Evolutionary conservation across 2,797 vertebrate species (phyloP).

Genomic region (Sebastes vulpes): DNA sequence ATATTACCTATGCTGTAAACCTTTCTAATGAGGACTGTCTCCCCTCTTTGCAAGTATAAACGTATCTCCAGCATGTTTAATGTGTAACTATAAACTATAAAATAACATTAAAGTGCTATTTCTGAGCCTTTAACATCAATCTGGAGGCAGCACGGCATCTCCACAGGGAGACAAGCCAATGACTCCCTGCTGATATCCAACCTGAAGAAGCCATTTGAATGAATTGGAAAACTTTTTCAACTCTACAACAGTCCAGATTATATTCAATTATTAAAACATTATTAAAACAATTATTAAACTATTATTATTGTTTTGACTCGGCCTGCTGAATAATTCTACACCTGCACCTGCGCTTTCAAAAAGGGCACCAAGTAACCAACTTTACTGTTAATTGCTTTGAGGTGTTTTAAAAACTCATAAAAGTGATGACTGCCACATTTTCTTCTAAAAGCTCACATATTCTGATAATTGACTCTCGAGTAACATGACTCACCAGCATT

Average conservation of each 20-base stretch:
- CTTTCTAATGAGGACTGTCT: neutral
- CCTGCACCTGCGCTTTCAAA: neutral
- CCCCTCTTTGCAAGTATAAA: neutral
- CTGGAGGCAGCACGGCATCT: neutral
- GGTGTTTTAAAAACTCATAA: neutral
- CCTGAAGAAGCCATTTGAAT: neutral
- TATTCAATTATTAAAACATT: neutral
- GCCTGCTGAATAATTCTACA: conserved; percentile 3
- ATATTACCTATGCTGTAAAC: neutral
- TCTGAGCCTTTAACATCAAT: neutral
- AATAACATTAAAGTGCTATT: neutral
- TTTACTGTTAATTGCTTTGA: neutral
- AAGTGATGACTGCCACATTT: neutral
- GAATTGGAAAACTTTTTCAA: neutral
- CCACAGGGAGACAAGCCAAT: neutral
- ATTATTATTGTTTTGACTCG: neutral
- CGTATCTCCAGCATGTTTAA: neutral
- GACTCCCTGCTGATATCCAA: conserved; percentile 6
- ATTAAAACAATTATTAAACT: conserved; percentile 14
- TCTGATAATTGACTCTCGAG: neutral
- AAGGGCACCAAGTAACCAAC: neutral
- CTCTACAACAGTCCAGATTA: neutral
- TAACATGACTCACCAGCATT: neutral
- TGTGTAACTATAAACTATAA: neutral
- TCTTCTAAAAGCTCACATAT: neutral